Conservation (phyloP, 2,113 vertebrate species). For the Laticauda colubrina region DNA sequence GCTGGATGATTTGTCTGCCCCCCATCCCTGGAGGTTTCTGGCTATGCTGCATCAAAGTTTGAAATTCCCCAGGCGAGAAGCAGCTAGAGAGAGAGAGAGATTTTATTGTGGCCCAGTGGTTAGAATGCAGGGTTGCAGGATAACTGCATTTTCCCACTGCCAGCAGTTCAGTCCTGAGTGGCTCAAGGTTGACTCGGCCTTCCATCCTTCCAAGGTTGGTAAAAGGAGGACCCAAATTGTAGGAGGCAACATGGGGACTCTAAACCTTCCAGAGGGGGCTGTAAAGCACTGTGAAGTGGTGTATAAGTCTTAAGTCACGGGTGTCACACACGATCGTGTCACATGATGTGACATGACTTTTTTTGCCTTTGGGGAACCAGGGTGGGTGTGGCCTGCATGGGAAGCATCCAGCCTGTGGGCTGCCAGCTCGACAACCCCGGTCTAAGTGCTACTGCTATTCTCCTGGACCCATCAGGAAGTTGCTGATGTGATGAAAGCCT, state of each 20-base stretch:
- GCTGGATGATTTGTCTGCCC: not conserved
- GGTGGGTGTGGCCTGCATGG: too few species aligned
- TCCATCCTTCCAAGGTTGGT: not conserved
- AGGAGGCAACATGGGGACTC: not conserved
- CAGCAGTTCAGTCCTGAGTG: not conserved
- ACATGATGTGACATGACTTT: too few species aligned
- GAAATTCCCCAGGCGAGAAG: not conserved
- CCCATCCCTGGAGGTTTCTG: not conserved
- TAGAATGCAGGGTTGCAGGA: not conserved
- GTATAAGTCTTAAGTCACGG: not conserved
- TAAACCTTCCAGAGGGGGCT: not conserved
- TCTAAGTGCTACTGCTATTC: too few species aligned
- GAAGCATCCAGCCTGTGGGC: too few species aligned
- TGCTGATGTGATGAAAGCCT: too few species aligned
- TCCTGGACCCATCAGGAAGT: too few species aligned
- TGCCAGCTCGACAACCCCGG: too few species aligned
- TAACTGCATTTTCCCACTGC: not conserved
- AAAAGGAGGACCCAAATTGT: not conserved
- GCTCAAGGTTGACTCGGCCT: not conserved
- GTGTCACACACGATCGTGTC: too few species aligned
- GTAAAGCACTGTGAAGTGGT: not conserved
- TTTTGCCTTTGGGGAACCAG: too few species aligned
- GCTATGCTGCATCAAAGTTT: not conserved
- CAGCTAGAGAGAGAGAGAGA: not conserved
- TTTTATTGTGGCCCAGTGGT: not conserved